phyloP scores from a whole-genome alignment of 2,113 vertebrate genomes.

The Xyliphius kryptos region DNA sequence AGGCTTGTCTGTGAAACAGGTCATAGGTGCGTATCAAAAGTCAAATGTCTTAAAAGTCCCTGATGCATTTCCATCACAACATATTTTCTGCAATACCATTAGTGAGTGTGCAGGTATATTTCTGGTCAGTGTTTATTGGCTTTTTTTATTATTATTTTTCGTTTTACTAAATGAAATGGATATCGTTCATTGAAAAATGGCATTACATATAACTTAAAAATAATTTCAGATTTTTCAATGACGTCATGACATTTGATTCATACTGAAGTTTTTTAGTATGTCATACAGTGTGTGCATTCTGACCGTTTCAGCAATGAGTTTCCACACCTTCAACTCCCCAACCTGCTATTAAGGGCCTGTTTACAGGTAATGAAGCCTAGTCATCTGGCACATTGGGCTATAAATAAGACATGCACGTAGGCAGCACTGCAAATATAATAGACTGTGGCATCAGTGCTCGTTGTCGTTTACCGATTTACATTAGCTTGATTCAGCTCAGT shows the following conservation, averaged over 20 bases:
- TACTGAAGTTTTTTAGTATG: background rate
- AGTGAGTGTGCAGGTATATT: background rate
- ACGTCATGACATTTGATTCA: background rate
- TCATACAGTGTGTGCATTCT: background rate
- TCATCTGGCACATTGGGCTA: conserved; percentile 48
- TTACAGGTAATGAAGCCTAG: conserved; percentile 53
- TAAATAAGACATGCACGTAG: conserved; percentile 52
- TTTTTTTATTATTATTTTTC: background rate
- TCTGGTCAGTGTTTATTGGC: background rate
- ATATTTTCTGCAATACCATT: background rate
- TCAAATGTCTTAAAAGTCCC: conserved; percentile 20
- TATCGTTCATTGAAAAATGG: background rate
- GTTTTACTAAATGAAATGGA: background rate
- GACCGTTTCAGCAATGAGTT: background rate
- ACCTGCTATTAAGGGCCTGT: conserved; percentile 40
- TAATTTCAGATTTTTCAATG: background rate
- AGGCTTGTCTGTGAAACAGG: conserved; percentile 63
- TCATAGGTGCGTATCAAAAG: conserved; percentile 25
- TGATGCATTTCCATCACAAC: conserved; percentile 23
- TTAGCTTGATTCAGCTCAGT: conserved; percentile 67
- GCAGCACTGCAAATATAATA: conserved; percentile 48
- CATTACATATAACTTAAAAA: background rate
- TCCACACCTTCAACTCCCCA: conserved; percentile 23
- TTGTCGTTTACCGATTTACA: conserved; percentile 67
- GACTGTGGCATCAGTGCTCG: conserved; percentile 62